phyloP scores from a whole-genome alignment of 2,797 vertebrate species.

The Pygocentrus nattereri region DNA sequence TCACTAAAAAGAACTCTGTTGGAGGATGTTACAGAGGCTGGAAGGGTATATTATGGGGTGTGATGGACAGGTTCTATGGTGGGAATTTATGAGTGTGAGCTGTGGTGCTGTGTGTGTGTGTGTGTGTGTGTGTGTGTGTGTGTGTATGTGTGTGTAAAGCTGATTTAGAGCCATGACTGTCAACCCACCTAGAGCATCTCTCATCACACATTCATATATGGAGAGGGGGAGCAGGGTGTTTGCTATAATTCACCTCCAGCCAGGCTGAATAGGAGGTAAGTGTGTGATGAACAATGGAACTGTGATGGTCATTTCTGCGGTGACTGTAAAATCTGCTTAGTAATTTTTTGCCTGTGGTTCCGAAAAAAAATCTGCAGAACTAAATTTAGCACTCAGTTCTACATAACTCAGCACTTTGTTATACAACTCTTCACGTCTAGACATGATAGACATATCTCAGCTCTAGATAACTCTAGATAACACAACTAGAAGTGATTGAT shows the following conservation, averaged over 20 bases:
- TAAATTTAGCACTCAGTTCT: too few relatives aligned
- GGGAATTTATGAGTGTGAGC: slow-evolving; percentile 7
- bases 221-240: not conserved
- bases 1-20: not conserved
- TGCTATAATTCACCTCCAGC: not conserved
- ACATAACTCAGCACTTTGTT: too few relatives aligned
- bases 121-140: not conserved
- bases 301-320: too few relatives aligned
- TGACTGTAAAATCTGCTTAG: too few relatives aligned
- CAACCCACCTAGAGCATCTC: not conserved
- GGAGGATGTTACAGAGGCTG: not conserved
- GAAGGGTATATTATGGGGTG: not conserved
- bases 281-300: too few relatives aligned
- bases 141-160: not conserved
- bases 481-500: too few relatives aligned
- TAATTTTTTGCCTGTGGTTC: too few relatives aligned
- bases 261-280: too few relatives aligned
- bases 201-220: slow-evolving; percentile 9
- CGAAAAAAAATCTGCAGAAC: too few relatives aligned
- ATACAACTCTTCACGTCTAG: too few relatives aligned
- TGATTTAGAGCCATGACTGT: slow-evolving; percentile 6
- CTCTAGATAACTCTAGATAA: too few relatives aligned
- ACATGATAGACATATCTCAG: too few relatives aligned
- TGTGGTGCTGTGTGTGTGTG: not conserved
- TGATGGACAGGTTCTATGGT: slow-evolving; percentile 1